Base-by-base conservation (phyloP, 2,888 invertebrate species). In the Pristionchus entomophagus region DNA sequence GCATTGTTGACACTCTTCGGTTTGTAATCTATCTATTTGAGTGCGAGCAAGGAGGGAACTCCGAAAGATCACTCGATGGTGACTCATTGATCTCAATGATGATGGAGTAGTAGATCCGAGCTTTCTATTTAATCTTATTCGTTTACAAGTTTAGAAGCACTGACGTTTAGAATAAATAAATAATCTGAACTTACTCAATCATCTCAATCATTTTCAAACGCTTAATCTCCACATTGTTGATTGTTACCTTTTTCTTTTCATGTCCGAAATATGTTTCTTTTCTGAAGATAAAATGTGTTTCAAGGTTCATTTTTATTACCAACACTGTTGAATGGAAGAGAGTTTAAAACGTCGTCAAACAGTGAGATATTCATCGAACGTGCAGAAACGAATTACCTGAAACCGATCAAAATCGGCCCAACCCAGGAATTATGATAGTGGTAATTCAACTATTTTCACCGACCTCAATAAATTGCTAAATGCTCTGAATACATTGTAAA, bases 41-140 rank as follows among this genome's bases (percentile, higher is more conserved):
- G 77, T n/a, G 41, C 45, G 22, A 77, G 77, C 51, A 51, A 80
- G 51, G 78, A 80, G 49, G 26, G 26, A 49, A 78, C 78, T 35
- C 78, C 78, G 49, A 78, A 49, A 41, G 38, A 32, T 5, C n/a
- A 19, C n/a, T 10, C n/a, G n/a, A 73, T 4, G 22, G 41, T 73
- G 8, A n/a, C 10, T 41, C 8, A 38, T 65, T 65, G 73, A 41
- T 73, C 45, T 73, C 41, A 45, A 45, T 0, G 1, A 35, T 4
- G 35, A 35, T 22, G 14, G 22, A 10, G 14, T 32, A 17, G 35
- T 22, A 19, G 32, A 38, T 35, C 65, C 14, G 65, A 65, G 32
- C 35, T 35, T 65, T 29, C 35, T 5, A 19, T 65, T 65, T 65
- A 65, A 32, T 35, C 35, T 65, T 65, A 17, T 17, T 32, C 26